A percentile compares a stretch with the other conserved stretches of the same genome.
phyloP scores from a whole-genome alignment of 2,113 vertebrate genomes.

The Thermophis baileyi region DNA sequence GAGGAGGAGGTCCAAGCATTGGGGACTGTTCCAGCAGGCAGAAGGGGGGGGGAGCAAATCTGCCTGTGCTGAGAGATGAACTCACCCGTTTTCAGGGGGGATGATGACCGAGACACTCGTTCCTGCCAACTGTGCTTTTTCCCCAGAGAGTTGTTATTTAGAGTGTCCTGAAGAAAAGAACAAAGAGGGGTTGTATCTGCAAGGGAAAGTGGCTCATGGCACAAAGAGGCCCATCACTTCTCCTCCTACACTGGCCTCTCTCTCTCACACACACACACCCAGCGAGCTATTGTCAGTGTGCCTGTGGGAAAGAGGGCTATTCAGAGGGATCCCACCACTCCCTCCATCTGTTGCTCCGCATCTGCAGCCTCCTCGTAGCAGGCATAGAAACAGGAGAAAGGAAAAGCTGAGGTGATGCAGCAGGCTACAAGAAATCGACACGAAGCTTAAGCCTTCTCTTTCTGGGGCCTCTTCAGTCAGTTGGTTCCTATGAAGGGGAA shows the following conservation, averaged over 20 bases:
- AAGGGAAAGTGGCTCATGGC: constrained; percentile 60
- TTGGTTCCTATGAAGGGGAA: background rate
- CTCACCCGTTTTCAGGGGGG: constrained; percentile 93
- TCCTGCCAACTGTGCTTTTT: constrained; percentile 99
- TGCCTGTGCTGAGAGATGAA: constrained; percentile 10
- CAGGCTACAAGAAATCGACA: background rate
- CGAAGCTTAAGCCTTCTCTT: rapidly evolving
- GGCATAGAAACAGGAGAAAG: background rate
- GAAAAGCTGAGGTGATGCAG: background rate
- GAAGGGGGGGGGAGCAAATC: background rate
- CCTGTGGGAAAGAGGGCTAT: rapidly evolving
- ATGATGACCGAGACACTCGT: constrained; percentile 89
- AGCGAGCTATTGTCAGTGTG: background rate
- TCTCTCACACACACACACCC: background rate
- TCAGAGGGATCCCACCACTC: rapidly evolving
- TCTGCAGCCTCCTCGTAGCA: background rate
- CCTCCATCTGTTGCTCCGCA: constrained; percentile 6
- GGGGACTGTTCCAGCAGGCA: background rate
- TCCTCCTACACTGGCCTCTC: rapidly evolving
- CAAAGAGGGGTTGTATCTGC: constrained; percentile 65
- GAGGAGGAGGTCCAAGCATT: background rate
- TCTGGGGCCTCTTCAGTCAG: background rate
- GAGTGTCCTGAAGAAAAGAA: constrained; percentile 83
- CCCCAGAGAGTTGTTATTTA: constrained; percentile 97
- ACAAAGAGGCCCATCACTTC: constrained; percentile 44